Conservation (phyloP, 2,888 invertebrate species). For the Pherbina coryleti region DNA sequence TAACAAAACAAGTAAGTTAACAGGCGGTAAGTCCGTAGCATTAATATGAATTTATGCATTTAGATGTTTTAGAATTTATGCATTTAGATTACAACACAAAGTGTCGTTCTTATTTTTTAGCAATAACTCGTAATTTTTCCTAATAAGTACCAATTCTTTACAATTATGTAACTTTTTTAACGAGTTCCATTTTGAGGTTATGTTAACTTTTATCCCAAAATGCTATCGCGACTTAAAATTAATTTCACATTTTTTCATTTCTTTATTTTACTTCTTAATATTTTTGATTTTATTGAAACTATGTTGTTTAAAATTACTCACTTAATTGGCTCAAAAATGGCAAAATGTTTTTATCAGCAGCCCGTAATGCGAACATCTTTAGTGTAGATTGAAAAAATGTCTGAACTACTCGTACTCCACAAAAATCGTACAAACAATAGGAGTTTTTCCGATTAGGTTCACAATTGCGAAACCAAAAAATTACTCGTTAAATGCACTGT, state of each 20-base stretch:
- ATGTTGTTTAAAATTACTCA: constrained; percentile 51
- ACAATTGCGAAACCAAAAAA: too few relatives aligned
- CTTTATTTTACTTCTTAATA: neutral
- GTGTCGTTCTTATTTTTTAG: neutral
- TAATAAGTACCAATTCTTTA: neutral
- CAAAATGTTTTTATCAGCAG: constrained; percentile 59
- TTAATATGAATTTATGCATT: neutral
- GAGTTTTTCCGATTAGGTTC: too few relatives aligned
- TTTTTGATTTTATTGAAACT: neutral
- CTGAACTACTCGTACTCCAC: neutral
- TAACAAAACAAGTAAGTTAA: too few relatives aligned
- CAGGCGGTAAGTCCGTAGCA: neutral
- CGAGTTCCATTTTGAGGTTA: neutral
- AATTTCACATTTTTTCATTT: neutral
- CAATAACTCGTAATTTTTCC: neutral
- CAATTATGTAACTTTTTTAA: neutral
- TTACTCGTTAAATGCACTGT: too few relatives aligned
- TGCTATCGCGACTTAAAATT: neutral
- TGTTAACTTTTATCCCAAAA: neutral
- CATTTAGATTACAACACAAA: too few relatives aligned
- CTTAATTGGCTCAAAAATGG: constrained; percentile 60
- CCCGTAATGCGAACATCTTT: constrained; percentile 61
- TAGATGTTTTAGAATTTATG: neutral
- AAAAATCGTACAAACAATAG: too few relatives aligned
- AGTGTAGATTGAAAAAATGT: constrained; percentile 23